These are phyloP conservation scores for Uloborus plumipes DNA, from an alignment of 2,888 invertebrate genomes.

Conservation along the genomic window DNA sequence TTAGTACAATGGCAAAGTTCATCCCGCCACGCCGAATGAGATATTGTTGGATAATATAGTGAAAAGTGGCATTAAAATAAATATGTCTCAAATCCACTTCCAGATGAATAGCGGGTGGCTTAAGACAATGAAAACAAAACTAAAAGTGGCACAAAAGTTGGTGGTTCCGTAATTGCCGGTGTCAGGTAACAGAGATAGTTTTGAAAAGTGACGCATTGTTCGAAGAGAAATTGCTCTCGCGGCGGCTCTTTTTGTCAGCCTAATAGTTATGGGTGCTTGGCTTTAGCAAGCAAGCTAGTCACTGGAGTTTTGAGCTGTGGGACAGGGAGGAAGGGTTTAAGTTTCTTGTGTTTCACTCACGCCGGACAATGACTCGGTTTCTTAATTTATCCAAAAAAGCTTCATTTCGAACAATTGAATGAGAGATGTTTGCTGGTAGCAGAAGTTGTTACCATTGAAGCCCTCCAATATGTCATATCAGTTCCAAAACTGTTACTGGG, in stretches of 20 bases:
- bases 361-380: too few relatives aligned
- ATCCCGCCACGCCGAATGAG: background rate
- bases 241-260: conserved; percentile 16
- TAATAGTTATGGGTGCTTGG: background rate
- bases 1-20: too few relatives aligned
- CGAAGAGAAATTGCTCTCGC: conserved; percentile 21
- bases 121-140: conserved; percentile 35
- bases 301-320: too few relatives aligned
- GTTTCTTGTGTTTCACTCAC: too few relatives aligned
- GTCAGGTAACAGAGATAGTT: conserved; percentile 31
- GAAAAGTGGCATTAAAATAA: background rate
- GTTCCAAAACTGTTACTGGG: too few relatives aligned
- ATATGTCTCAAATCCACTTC: background rate
- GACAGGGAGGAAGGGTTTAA: too few relatives aligned
- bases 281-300: background rate
- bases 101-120: conserved; percentile 2
- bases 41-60: conserved; percentile 6
- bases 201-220: conserved; percentile 53
- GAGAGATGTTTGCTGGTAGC: too few relatives aligned
- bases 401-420: too few relatives aligned
- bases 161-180: conserved; percentile 26
- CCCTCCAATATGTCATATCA: too few relatives aligned
- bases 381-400: too few relatives aligned
- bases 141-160: conserved; percentile 14
- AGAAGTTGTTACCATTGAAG: too few relatives aligned